Evolutionary conservation across 2,113 vertebrate genomes (phyloP).

Genomic region (Nanger granti): DNA sequence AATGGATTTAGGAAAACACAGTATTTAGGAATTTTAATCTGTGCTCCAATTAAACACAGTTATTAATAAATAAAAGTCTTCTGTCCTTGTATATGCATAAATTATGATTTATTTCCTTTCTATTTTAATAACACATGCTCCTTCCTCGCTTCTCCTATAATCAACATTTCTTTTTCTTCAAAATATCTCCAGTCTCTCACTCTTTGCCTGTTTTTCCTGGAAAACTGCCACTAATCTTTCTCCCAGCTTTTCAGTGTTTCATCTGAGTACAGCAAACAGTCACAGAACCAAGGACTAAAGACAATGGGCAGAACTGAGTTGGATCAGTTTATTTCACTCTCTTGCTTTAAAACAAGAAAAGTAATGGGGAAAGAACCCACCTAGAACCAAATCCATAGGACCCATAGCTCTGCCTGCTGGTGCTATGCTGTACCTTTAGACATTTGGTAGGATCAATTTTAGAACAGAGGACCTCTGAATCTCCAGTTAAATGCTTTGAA

Average conservation of each 20-base stretch:
- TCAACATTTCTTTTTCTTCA: neutral
- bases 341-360: neutral
- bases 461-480: neutral
- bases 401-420: neutral
- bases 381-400: neutral
- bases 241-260: neutral
- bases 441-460: neutral
- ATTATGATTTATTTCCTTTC: neutral
- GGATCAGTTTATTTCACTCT: neutral
- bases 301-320: rapidly evolving
- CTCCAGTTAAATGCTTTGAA: neutral
- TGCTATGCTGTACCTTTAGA: neutral
- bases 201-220: neutral
- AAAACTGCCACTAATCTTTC: neutral
- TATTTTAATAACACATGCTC: neutral
- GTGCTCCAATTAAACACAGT: neutral
- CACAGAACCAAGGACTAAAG: neutral
- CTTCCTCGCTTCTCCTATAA: neutral
- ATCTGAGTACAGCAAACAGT: neutral
- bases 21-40: neutral
- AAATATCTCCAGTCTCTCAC: neutral
- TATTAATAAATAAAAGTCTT: neutral
- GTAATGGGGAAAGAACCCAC: neutral
- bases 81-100: neutral
- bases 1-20: neutral